Evolutionary conservation across 2,113 vertebrate species (phyloP).

Genomic region (Callocephalon fimbriatum): DNA sequence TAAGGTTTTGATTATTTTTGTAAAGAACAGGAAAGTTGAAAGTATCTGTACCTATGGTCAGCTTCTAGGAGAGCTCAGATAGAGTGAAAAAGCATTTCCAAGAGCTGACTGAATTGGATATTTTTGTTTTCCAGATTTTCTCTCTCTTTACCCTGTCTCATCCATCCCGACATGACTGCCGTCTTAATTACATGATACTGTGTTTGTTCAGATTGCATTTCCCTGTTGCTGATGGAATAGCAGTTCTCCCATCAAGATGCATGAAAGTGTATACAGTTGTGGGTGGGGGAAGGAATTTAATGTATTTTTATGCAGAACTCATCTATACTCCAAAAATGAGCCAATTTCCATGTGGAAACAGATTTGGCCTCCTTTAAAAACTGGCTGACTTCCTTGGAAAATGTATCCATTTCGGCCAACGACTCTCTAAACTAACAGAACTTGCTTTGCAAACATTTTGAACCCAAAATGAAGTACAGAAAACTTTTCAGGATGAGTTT

Average conservation of each 20-base stretch:
- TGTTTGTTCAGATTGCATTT: slow-evolving; percentile 21
- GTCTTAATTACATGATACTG: slow-evolving; percentile 26
- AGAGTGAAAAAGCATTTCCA: neutral
- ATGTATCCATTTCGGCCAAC: slow-evolving; percentile 20
- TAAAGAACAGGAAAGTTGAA: neutral
- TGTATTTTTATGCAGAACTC: slow-evolving; percentile 50
- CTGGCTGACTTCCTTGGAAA: slow-evolving; percentile 65
- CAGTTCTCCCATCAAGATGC: slow-evolving; percentile 15
- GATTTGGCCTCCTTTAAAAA: slow-evolving; percentile 52
- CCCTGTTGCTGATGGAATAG: neutral
- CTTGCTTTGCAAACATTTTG: neutral
- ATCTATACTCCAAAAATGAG: slow-evolving; percentile 50
- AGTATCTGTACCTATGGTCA: neutral
- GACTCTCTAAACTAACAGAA: slow-evolving; percentile 25
- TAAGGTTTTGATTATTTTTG: neutral
- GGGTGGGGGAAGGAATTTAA: slow-evolving; percentile 27
- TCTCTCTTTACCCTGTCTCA: neutral
- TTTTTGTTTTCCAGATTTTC: slow-evolving; percentile 16
- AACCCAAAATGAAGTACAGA: slow-evolving; percentile 14
- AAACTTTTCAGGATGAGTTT: slow-evolving; percentile 39
- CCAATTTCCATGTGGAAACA: slow-evolving; percentile 65
- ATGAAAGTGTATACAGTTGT: neutral
- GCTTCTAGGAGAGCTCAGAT: neutral
- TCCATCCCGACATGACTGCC: neutral
- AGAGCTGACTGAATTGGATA: neutral